Base-by-base conservation (phyloP, 2,113 vertebrate genomes). In the Danionella cerebrum region DNA sequence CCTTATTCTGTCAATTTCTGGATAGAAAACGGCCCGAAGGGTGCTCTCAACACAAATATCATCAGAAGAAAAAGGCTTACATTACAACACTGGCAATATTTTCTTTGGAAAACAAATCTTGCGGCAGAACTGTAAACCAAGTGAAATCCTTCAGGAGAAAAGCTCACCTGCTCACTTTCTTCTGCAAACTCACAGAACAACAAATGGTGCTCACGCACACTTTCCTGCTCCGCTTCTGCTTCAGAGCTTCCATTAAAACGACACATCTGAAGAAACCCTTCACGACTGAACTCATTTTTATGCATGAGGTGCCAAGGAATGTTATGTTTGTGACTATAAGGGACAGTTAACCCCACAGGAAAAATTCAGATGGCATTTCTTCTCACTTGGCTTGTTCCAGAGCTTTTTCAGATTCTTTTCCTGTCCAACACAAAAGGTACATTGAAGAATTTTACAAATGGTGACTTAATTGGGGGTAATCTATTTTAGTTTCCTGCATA, bases 51-150 rank as follows among this genome's bases (percentile, higher is more conserved):
- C 60, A 67, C 39, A 68, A 74, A 65, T 69, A 9, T 66, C 50
- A 51, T 54, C 69, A 51, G 69, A 41, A 44, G 25, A 75, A 4
- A 35, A 4, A 53, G 5, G 57, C 68, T 79, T 70, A 58, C 39
- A 53, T 47, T 69, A 25, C 5, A 57, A 41, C 71, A 44, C 76
- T 65, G 42, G 78, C 75, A 72, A 71, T 44, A 41, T 14, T 12
- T 3, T 12, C 4, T 29, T 39, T 64, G 29, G 33, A 70, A 73
- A 74, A 67, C 6, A 54, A 44, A 76, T 59, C 39, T 12, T 47
- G 22, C 54, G 58, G 68, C 41, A 69, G 48, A 24, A 48, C 65
- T 31, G 64, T 35, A 58, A 57, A 42, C 54, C 12, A 63, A 47
- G 35, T 60, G 60, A 14, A 67, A 74, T 65, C 33, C 45, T 19